phyloP scores from a whole-genome alignment of 2,888 invertebrate species.

The Acleris literana region DNA sequence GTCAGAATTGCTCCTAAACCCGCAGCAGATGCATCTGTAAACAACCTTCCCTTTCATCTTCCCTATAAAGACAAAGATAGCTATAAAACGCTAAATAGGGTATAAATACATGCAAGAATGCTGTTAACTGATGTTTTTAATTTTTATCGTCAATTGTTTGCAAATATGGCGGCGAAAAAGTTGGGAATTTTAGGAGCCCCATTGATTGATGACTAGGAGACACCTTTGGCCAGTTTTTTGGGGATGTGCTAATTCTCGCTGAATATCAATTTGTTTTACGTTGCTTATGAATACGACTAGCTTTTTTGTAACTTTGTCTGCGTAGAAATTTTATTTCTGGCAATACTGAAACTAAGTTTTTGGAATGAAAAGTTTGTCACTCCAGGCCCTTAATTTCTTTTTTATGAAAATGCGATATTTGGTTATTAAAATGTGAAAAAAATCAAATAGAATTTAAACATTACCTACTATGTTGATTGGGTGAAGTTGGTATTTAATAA shows the following conservation, averaged over 20 bases:
- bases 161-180: conserved; percentile 20
- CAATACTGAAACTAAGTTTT: too few species aligned
- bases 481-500: too few species aligned
- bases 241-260: background rate
- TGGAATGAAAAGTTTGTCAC: too few species aligned
- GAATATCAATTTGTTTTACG: background rate
- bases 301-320: too few species aligned
- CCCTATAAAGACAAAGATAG: background rate
- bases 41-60: background rate
- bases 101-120: conserved; percentile 18
- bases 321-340: too few species aligned
- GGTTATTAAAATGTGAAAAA: too few species aligned
- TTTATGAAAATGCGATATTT: too few species aligned
- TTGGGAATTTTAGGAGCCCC: conserved; percentile 5
- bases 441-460: too few species aligned
- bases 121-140: conserved; percentile 29
- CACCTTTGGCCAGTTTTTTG: conserved; percentile 21
- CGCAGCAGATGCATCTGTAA: background rate
- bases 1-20: background rate
- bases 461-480: too few species aligned
- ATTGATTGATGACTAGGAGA: conserved; percentile 20
- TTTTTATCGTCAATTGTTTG: conserved; percentile 30
- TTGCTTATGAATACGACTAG: background rate
- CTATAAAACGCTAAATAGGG: conserved; percentile 3
- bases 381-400: too few species aligned